Conservation (phyloP, 2,888 invertebrate genomes). For the Cepaea hortensis region DNA sequence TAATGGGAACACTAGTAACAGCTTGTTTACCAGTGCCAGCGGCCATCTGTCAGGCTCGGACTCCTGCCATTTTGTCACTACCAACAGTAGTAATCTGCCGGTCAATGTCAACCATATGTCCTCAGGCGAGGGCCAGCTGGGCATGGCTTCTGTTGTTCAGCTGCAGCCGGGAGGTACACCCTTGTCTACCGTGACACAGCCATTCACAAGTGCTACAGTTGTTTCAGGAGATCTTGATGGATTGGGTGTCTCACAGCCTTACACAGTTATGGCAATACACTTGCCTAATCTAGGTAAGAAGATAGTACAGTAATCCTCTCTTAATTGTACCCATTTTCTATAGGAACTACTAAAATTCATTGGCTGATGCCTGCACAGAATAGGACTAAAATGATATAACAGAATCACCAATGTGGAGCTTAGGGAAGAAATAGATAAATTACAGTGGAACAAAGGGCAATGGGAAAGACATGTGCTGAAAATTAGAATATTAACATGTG, state of each 20-base stretch:
- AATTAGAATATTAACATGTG: too few species aligned
- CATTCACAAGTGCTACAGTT: constrained; percentile 17
- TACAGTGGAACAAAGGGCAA: too few species aligned
- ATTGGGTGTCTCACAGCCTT: constrained; percentile 37
- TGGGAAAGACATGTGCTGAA: too few species aligned
- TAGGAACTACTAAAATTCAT: too few species aligned
- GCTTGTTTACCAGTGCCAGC: not conserved
- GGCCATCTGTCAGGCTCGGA: constrained; percentile 5
- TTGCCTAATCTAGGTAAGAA: constrained; percentile 27
- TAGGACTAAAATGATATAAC: too few species aligned
- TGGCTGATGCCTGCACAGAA: too few species aligned
- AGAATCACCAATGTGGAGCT: too few species aligned
- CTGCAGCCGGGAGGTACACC: constrained; percentile 20
- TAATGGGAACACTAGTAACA: not conserved
- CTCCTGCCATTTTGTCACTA: constrained; percentile 25
- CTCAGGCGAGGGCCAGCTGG: not conserved
- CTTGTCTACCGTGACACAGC: constrained; percentile 23
- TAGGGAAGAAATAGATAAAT: too few species aligned
- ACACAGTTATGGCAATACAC: constrained; percentile 48
- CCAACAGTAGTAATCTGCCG: not conserved
- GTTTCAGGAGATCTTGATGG: constrained; percentile 30
- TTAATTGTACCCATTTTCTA: not conserved
- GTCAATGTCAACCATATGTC: constrained; percentile 20
- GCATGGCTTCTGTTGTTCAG: constrained; percentile 31
- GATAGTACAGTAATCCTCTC: not conserved